Conservation (phyloP, 1,140 invertebrate species). For the Aphelinus certus region DNA sequence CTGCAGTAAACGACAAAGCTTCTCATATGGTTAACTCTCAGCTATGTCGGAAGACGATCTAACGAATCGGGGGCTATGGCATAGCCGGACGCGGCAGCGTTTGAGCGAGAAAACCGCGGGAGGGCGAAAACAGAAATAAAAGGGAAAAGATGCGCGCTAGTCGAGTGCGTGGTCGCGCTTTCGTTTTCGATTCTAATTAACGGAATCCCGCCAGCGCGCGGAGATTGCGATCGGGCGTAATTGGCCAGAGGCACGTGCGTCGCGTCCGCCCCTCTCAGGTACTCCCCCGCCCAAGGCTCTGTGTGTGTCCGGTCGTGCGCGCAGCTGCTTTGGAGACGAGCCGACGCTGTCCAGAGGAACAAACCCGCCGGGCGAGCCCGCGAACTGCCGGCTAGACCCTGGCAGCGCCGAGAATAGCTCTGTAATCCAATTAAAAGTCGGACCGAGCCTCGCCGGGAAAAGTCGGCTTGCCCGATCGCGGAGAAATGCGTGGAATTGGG, state of each 20-base stretch:
- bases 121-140: no score
- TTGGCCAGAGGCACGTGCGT: neutral
- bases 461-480: constrained; percentile 25
- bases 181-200: neutral
- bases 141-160: no score
- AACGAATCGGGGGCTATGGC: no score
- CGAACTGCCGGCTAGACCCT: no score
- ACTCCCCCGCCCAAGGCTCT: neutral
- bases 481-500: constrained; percentile 19
- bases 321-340: neutral
- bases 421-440: constrained; percentile 42
- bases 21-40: no score
- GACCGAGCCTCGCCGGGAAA: constrained; percentile 18
- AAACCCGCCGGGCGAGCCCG: no score
- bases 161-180: no score
- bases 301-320: neutral
- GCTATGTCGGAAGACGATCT: no score
- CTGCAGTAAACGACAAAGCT: no score
- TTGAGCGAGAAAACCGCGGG: no score
- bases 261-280: neutral
- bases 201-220: neutral
- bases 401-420: constrained; percentile 29
- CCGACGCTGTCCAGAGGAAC: no score
- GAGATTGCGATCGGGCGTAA: constrained; percentile 1
- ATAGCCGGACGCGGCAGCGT: no score